These are phyloP conservation scores for Ceratoteleas bidentatus DNA, from an alignment of 1,140 invertebrate genomes.

Conservation along the genomic window DNA sequence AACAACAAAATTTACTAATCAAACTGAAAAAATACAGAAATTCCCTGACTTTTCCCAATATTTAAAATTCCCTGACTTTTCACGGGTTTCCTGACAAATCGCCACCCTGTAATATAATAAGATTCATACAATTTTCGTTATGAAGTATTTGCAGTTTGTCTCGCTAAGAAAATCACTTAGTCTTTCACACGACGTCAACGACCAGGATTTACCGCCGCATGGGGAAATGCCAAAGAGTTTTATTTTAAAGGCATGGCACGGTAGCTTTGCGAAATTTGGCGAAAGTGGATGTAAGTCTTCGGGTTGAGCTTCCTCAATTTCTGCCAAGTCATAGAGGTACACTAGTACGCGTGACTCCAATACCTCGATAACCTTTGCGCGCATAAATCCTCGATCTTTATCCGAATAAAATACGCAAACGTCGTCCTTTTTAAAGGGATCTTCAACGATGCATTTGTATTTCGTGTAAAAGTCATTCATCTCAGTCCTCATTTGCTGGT, in stretches of 20 bases:
- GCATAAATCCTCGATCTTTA: slow-evolving; percentile 80
- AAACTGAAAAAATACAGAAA: too few species aligned
- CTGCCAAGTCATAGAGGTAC: slow-evolving; percentile 82
- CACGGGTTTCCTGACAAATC: too few species aligned
- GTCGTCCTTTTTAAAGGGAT: slow-evolving; percentile 69
- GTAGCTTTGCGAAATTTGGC: slow-evolving; percentile 74
- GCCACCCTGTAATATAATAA: too few species aligned
- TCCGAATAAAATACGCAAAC: slow-evolving; percentile 79
- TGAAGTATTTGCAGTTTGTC: slow-evolving; percentile 67
- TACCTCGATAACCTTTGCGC: slow-evolving; percentile 80
- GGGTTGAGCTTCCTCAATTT: slow-evolving; percentile 76
- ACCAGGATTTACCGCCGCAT: slow-evolving; percentile 82
- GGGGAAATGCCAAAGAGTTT: slow-evolving; percentile 82
- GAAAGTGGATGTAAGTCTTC: slow-evolving; percentile 77
- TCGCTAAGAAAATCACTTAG: slow-evolving; percentile 81
- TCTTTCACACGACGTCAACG: slow-evolving; percentile 79
- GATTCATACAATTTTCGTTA: slow-evolving; percentile 72
- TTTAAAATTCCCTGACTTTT: too few species aligned
- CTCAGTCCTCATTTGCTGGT: slow-evolving; percentile 74
- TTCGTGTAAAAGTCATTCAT: slow-evolving; percentile 81
- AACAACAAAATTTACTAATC: too few species aligned
- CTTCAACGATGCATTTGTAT: slow-evolving; percentile 63
- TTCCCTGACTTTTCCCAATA: too few species aligned
- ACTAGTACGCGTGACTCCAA: slow-evolving; percentile 72
- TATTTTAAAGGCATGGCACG: slow-evolving; percentile 81